Base-by-base conservation (phyloP, 2,797 vertebrate species). In the Hypotaenidia okinawae region DNA sequence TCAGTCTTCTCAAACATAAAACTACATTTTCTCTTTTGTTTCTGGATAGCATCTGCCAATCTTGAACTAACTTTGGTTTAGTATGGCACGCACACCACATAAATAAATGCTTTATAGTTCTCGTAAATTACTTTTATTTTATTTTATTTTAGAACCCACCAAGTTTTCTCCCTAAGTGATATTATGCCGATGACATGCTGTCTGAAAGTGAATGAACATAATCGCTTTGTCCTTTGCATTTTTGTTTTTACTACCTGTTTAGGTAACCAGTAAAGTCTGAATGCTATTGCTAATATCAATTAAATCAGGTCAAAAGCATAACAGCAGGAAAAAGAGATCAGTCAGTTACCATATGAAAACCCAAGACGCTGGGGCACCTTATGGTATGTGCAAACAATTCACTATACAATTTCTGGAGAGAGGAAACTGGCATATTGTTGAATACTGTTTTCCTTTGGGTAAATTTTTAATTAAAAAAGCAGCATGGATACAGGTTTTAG, bases 381-480 rank as follows among this genome's bases (percentile, higher is more conserved):
- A 98, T 98, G 98, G 95, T 97, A 94, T 93, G 97, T 97, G 98
- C 96, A 97, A 97, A 97, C 97, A 98, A 98, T 97, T 97, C 97
- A 97, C 98, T 96, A 89, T 95, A 97, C 96, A 98, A 98, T 98
- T 98, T 98, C 97, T 97, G 96, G 91, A 97, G 97, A 98, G 97
- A 97, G 75, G 70, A 97, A 97, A 95, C 97, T 97, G 97, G 97
- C 97, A 97, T 97, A 97, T 96, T 97, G 97, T 96, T 98, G 97
- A 98, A 97, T 97, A 91, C 93, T 97, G 67, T 98, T 98, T 97
- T 98, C 98, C 98, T 98, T 96, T 98, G 98, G 98, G 98, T 98
- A 98, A 96, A 96, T 94, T 97, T 98, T 98, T 98, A 98, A 98
- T 98, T 98, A 98, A 98, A 98, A 98, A 98, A 98, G 96, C 98